phyloP scores from a whole-genome alignment of 2,113 vertebrate genomes.

The Corythaixoides concolor region DNA sequence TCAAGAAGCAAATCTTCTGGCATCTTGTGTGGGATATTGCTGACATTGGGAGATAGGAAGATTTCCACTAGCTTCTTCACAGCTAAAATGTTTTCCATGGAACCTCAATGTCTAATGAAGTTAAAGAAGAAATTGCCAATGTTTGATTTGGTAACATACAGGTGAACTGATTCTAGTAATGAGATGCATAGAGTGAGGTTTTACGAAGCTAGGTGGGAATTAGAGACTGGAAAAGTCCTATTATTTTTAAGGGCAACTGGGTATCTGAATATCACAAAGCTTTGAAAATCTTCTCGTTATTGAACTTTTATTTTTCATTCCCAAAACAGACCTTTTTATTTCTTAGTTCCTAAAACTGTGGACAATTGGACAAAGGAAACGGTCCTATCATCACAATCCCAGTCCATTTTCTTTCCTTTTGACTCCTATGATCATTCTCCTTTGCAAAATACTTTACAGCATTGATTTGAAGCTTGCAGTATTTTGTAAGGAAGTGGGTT shows the following conservation, averaged over 20 bases:
- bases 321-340: not conserved
- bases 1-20: not conserved
- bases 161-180: not conserved
- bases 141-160: not conserved
- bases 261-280: not conserved
- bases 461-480: not conserved
- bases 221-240: not conserved
- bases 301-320: not conserved
- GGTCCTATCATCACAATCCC: not conserved
- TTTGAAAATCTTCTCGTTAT: not conserved
- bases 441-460: not conserved
- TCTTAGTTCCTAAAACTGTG: not conserved
- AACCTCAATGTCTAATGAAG: not conserved
- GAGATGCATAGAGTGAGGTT: not conserved
- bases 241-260: not conserved
- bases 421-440: not conserved
- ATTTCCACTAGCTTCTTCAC: not conserved
- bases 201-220: not conserved
- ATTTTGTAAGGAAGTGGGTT: not conserved
- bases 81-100: not conserved
- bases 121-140: not conserved
- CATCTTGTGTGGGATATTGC: not conserved
- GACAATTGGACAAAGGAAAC: not conserved
- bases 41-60: not conserved
- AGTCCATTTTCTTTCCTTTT: not conserved